These are phyloP conservation scores for Vulpes lagopus DNA, from an alignment of 2,113 vertebrate species.

Conservation along the genomic window DNA sequence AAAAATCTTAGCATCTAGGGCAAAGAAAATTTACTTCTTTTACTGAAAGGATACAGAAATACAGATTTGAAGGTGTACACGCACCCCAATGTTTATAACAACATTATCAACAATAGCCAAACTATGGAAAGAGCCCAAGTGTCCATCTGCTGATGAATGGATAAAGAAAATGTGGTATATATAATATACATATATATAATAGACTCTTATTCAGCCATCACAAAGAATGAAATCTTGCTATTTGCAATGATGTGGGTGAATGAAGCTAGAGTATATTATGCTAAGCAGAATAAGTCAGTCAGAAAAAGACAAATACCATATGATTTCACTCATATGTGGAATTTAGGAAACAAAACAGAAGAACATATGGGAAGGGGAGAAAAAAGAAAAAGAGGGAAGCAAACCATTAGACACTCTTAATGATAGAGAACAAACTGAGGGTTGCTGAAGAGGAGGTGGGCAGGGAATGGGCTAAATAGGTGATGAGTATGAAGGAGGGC, in stretches of 20 bases:
- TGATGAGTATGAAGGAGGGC: neutral
- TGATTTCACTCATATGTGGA: neutral
- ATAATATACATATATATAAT: neutral
- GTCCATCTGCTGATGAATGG: neutral
- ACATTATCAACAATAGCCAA: neutral
- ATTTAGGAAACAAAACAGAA: neutral
- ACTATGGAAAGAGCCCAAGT: neutral
- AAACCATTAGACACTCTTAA: neutral
- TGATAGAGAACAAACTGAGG: neutral
- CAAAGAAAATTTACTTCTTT: conserved; percentile 57
- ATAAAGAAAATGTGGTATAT: neutral
- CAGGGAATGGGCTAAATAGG: neutral
- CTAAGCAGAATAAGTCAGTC: neutral
- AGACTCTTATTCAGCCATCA: neutral
- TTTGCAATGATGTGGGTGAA: neutral
- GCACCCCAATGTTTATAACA: neutral
- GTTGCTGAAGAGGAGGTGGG: neutral
- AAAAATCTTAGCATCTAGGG: conserved; percentile 13
- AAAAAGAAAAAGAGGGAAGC: neutral
- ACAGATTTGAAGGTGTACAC: neutral
- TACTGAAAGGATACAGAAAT: neutral
- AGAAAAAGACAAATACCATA: neutral
- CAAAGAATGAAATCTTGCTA: neutral
- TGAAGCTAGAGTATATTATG: neutral
- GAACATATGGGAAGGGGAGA: neutral